Evolutionary conservation across 2,113 vertebrate species (phyloP), one percentile per base, ranked within the genome.

Genomic region (Tupaia chinensis): DNA sequence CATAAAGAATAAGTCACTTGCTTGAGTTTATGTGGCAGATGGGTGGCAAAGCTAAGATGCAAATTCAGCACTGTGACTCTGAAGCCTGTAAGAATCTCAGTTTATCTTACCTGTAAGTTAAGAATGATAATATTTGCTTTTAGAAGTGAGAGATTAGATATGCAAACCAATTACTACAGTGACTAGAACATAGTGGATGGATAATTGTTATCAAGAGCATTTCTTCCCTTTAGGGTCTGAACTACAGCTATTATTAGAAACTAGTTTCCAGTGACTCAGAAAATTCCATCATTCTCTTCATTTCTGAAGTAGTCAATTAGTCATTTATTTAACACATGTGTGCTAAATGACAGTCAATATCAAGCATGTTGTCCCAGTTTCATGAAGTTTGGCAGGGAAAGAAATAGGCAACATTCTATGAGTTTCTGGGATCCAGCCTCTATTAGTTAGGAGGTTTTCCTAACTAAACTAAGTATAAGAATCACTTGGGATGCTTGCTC

Each of bases 81-180:
- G 17, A 88, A 65, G 23, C 1, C 34, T 72, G 54, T 68, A 13
- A 53, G 68, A 90, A 69, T 44, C 77, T 84, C 29, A 7, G 1
- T 72, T 82, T 93, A 61, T 94, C 82, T 94, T 93, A 86, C 73
- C 32, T 61, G 20, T 61, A 27, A 8, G 8, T 94, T 94, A 94
- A 82, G 94, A 96, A 92, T 94, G 93, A 85, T 84, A 95, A 80
- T 85, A 83, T 94, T 82, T 90, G 78, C 61, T 79, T 83, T 88
- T 16, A 66, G 65, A 72, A 34, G 29, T 82, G 17, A n/a, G 82
- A 84, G 77, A 81, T 96, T 79, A 85, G 12, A 14, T 53, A 92
- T 85, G 60, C 32, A 78, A 91, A 95, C 11, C 29, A 61, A 32
- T 66, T 92, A 58, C 34, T 20, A 9, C 3, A 53, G 63, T 93